phyloP scores from a whole-genome alignment of 2,888 invertebrate species.

The Melanchra persicariae region DNA sequence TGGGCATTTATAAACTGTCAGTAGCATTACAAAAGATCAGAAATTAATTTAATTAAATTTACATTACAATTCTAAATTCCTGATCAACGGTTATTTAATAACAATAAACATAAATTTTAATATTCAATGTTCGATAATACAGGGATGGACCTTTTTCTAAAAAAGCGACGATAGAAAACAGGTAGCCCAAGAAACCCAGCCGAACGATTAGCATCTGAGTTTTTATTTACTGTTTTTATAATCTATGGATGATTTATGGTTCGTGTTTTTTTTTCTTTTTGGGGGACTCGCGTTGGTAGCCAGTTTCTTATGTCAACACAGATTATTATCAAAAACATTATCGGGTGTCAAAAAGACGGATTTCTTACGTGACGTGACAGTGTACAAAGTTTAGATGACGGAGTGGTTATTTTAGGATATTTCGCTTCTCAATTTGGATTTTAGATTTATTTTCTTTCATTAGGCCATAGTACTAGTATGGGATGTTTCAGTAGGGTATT shows the following conservation, averaged over 20 bases:
- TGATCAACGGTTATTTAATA: constrained; percentile 17
- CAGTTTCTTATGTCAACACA: constrained; percentile 75
- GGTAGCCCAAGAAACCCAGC: constrained; percentile 82
- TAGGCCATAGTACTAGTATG: too few species aligned
- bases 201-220: constrained; percentile 79
- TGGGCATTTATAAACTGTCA: too few species aligned
- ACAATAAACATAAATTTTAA: constrained; percentile 22
- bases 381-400: constrained; percentile 37
- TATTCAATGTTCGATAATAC: constrained; percentile 3
- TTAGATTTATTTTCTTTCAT: too few species aligned
- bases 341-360: constrained; percentile 61
- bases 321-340: constrained; percentile 66
- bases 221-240: constrained; percentile 72
- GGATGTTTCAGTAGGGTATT: too few species aligned
- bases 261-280: constrained; percentile 68
- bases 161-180: constrained; percentile 68
- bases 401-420: constrained; percentile 37
- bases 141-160: constrained; percentile 26
- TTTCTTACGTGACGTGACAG: constrained; percentile 44
- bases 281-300: constrained; percentile 68
- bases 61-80: neutral
- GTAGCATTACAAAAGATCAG: neutral
- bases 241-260: constrained; percentile 75
- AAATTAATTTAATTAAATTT: neutral
- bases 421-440: neutral